Base-by-base conservation (phyloP, 2,888 invertebrate genomes). In the Proisotoma minuta region DNA sequence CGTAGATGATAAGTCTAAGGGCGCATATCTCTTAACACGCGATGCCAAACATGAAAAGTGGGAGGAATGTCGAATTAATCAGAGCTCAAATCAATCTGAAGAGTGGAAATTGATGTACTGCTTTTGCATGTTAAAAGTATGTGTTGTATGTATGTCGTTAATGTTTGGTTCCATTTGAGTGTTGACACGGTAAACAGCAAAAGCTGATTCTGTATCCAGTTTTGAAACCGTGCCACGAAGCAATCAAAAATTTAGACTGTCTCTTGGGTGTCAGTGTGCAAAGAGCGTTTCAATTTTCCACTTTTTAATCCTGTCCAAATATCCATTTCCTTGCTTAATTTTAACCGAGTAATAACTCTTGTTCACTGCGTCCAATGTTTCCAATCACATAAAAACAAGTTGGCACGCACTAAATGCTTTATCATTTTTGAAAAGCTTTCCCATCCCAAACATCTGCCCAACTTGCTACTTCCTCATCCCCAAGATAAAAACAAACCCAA, bases 401-500 rank as follows among this genome's bases (percentile, higher is more conserved):
- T 57, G 43, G 53, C 64, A 64, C 65, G 56, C 61, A 61, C 43
- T 57, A 23, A 60, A 60, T 58, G 61, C 64, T 65, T 65, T 54
- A 65, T 62, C 57, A 62, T 62, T 29, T 57, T 62, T 56, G 40
- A 3, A 24, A 52, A 27, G 22, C 26, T 52, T 3, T 27, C 23
- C 18, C 5, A 3, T 27, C 28, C 52, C n/a, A n/a, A 52, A 52
- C 52, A 52, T 52, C 5, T n/a, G n/a, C 47, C n/a, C 20, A 47
- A 5, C 47, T 47, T 47, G 5, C 47, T 47, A 34, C 34, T 34
- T 34, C 34, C 34, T 34, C 34, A 34, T 34, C 34, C 34, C 8
- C 15, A 8, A 15, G 34, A 34, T 34, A 34, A 15, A 34, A 34
- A 15, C n/a, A n/a, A n/a, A n/a, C n/a, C 34, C 34, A 34, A 34